Evolutionary conservation across 2,113 vertebrate genomes (phyloP), one percentile per base, ranked within the genome.

Genomic region (Cheilinus undulatus): DNA sequence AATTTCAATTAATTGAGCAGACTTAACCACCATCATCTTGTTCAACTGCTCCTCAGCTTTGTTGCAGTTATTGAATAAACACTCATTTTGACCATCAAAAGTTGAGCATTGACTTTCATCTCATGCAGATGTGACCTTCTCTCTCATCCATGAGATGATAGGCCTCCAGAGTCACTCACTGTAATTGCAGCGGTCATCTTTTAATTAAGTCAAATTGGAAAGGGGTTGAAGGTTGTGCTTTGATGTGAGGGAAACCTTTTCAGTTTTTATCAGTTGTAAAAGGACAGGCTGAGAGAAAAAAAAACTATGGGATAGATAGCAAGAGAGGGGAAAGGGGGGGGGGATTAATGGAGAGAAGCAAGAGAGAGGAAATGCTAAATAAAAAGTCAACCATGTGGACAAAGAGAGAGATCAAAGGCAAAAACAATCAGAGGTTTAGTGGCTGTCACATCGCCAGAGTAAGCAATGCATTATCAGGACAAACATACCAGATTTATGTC

Each of bases 171-270:
- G 67, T 62, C 71, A 84, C 79, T 88, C 84, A 72, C 64, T 85
- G 59, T 90, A 90, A 91, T 89, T 86, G 72, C 69, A 51, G 60
- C 57, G 77, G 76, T 87, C 80, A 80, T 89, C 85, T 91, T 92
- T 92, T 91, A 88, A 93, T 91, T 86, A 90, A 85, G 69, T 69
- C 63, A 75, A 88, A 86, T 77, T 75, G 72, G 48, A 88, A 61
- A 56, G 53, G 50, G 64, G 64, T 20, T 72, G 58, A 76, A 80
- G 65, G 32, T 42, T 69, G 15, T 14, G 57, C 91, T 92, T 92
- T 93, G 89, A 93, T 82, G 87, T 84, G 53, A 86, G 49, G 64
- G 76, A 84, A 72, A 64, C 62, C 46, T 81, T 64, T 79, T 68
- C 50, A 66, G 67, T 80, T 85, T 83, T 74, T 78, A 78, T 83